Evolutionary conservation across 2,797 vertebrate species (phyloP), one percentile per base, ranked within the genome.

Genomic region (Loris lydekkerianus): DNA sequence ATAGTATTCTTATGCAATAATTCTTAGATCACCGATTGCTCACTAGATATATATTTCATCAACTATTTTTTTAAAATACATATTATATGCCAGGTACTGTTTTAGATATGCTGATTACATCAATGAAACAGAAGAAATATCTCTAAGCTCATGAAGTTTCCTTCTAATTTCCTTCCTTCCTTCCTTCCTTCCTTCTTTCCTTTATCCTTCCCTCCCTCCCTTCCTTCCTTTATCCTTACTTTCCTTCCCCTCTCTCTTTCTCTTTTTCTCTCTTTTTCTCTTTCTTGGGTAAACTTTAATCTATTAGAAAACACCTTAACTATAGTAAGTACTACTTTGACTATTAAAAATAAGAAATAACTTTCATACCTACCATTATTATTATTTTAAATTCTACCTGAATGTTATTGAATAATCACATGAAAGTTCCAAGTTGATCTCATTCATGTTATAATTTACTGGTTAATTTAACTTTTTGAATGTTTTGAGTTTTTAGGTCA

Each of bases 11-110:
- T 73, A 56, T 69, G 7, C 3, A 73, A 37, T 46, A 29, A n/a
- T n/a, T 43, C 31, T 58, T 58, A 40, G 6, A 72, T 34, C 2
- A 46, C 61, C 18, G 37, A 31, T 46, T 43, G 15, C 34, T 77
- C 29, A 91, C 18, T 34, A 83, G 69, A 65, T 78, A 73, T 34
- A 73, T 34, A 34, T 69, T 82, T 82, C 21, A 61, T 58, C 14
- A 63, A 58, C 53, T 76, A 86, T 29, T 89, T 63, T 93, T 96
- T 93, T 84, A n/a, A 93, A 87, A 85, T 1, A n/a, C 11, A 34
- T 37, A 27, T 25, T 85, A 63, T 93, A 56, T 65, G 10, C 10
- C 15, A 93, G 21, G 15, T 1, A 81, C 31, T 37, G 9, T 85
- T 80, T 73, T 91, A 5, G 37, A 58, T 75, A 95, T 34, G 9